Evolutionary conservation across 2,113 vertebrate genomes (phyloP).

Genomic region (Cettia cetti): DNA sequence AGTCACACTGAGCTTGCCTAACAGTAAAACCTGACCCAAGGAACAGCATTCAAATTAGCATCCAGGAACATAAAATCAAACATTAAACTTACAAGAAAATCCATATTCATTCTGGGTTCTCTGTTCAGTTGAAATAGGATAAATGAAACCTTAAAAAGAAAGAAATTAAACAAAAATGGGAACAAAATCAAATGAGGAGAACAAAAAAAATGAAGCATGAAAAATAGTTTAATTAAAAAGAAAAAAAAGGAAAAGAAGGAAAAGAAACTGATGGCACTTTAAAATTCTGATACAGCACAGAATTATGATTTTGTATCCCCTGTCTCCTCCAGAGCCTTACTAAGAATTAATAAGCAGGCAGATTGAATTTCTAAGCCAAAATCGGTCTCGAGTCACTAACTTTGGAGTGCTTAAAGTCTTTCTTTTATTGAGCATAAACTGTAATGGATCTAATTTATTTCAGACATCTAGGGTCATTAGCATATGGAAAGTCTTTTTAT

Average conservation of each 20-base stretch:
- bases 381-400: constrained; percentile 83
- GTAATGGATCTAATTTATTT: constrained; percentile 84
- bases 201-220: constrained; percentile 78
- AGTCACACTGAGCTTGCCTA: constrained; percentile 17
- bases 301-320: constrained; percentile 74
- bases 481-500: constrained; percentile 78
- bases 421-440: constrained; percentile 84
- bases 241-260: constrained; percentile 19
- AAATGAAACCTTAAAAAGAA: constrained; percentile 95
- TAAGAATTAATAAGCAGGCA: constrained; percentile 81
- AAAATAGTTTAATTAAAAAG: constrained; percentile 73
- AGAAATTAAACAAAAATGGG: constrained; percentile 82
- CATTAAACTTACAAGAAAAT: constrained; percentile 94
- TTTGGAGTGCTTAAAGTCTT: constrained; percentile 86
- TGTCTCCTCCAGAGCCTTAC: constrained; percentile 80
- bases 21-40: constrained; percentile 51
- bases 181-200: constrained; percentile 80
- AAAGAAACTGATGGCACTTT: constrained; percentile 68
- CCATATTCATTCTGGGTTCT: constrained; percentile 93
- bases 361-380: constrained; percentile 84
- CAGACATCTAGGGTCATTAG: constrained; percentile 80
- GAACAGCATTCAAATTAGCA: constrained; percentile 50
- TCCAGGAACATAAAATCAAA: constrained; percentile 76
- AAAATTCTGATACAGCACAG: constrained; percentile 63
- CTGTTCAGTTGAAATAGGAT: constrained; percentile 93